phyloP scores from a whole-genome alignment of 2,797 vertebrate species.

The Sebastes ruberrimus region DNA sequence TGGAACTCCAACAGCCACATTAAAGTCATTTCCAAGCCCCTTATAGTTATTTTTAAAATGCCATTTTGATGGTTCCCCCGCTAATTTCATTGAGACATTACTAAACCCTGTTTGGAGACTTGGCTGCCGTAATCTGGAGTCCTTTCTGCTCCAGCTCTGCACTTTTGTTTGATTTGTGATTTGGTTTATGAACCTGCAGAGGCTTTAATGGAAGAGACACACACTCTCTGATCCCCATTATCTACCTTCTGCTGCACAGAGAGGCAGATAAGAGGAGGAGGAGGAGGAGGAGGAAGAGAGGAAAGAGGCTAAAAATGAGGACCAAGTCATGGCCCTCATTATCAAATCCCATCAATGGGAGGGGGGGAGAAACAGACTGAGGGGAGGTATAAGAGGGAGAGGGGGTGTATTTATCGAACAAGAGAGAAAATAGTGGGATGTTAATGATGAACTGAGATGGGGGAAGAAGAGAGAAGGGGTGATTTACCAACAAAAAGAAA shows the following conservation, averaged over 20 bases:
- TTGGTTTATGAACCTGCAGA: constrained; percentile 74
- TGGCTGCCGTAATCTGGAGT: constrained; percentile 43
- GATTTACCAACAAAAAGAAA: constrained; percentile 65
- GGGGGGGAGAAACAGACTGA: constrained; percentile 2
- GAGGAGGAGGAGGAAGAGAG: constrained; percentile 51
- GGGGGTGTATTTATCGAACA: constrained; percentile 21
- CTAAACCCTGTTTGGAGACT: constrained; percentile 48
- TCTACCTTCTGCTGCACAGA: constrained; percentile 66
- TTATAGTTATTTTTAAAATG: constrained; percentile 44
- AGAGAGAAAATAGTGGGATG: constrained; percentile 45
- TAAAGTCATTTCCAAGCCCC: constrained; percentile 39
- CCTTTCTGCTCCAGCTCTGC: constrained; percentile 59
- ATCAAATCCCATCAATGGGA: constrained; percentile 56
- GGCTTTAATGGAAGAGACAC: constrained; percentile 75
- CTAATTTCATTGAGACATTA: constrained; percentile 56
- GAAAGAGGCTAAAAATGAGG: constrained; percentile 62
- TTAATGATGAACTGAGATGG: constrained; percentile 51
- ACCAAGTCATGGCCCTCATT: constrained; percentile 66
- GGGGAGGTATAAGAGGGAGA: not conserved
- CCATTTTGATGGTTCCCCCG: constrained; percentile 41
- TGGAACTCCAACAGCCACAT: constrained; percentile 27
- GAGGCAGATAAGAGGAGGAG: constrained; percentile 62
- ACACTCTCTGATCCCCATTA: constrained; percentile 75
- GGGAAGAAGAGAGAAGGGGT: constrained; percentile 33
- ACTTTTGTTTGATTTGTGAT: constrained; percentile 76